Conservation (phyloP, 2,113 vertebrate species). For the Spheniscus mendiculus region DNA sequence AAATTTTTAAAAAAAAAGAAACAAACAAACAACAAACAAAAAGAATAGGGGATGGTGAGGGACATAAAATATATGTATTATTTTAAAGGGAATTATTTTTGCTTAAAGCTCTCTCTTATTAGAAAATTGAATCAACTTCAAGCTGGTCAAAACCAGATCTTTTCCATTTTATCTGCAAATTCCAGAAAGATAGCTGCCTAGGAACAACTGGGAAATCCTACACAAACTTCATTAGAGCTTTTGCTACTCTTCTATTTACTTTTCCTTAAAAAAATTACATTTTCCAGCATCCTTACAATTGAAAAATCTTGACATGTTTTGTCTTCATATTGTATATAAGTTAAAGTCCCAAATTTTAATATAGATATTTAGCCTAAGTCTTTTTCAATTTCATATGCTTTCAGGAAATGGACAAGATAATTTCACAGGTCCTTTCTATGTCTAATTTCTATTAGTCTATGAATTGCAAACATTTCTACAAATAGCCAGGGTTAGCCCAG, state of each 20-base stretch:
- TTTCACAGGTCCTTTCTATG: not conserved
- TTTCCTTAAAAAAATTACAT: not conserved
- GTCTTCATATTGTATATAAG: not conserved
- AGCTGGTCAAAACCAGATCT: not conserved
- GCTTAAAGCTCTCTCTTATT: not conserved
- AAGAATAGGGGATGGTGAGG: not conserved
- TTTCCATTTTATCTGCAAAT: not conserved
- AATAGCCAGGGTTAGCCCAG: slow-evolving; percentile 20
- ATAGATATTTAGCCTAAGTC: not conserved
- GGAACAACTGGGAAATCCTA: not conserved
- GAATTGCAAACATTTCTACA: slow-evolving; percentile 41
- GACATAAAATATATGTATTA: not conserved
- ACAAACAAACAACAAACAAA: too few relatives aligned
- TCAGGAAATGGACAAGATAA: slow-evolving; percentile 15
- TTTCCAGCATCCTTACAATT: not conserved
- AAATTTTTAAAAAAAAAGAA: not conserved
- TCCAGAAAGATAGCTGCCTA: not conserved
- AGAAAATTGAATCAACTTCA: not conserved
- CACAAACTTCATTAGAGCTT: not conserved
- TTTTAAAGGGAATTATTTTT: not conserved
- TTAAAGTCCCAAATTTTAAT: not conserved
- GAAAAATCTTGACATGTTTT: not conserved
- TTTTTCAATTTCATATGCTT: not conserved
- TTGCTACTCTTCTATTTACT: not conserved
- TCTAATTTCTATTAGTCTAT: slow-evolving; percentile 47